Conservation (phyloP, 2,113 vertebrate genomes). For the Lontra canadensis region DNA sequence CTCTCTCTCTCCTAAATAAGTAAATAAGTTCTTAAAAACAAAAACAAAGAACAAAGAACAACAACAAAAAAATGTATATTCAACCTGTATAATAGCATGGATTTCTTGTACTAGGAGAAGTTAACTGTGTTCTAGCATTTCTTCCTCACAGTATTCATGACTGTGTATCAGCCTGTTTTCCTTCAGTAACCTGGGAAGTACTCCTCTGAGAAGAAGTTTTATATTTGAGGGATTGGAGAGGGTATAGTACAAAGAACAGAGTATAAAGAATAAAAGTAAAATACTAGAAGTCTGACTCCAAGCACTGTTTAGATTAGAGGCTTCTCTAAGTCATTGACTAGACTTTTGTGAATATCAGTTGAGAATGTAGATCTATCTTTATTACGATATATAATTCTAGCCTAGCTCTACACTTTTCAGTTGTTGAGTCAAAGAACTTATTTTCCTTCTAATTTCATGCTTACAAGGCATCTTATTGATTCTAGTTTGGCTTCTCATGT, state of each 20-base stretch:
- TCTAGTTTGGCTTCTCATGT: background rate
- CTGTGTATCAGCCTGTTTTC: background rate
- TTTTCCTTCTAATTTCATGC: slow-evolving; percentile 58
- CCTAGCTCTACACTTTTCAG: background rate
- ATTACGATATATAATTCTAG: background rate
- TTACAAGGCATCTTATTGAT: slow-evolving; percentile 45
- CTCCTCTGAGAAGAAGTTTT: background rate
- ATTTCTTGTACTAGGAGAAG: background rate
- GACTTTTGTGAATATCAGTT: background rate
- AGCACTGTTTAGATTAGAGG: background rate
- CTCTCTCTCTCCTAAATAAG: background rate
- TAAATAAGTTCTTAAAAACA: background rate
- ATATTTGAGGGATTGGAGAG: background rate
- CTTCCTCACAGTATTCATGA: background rate
- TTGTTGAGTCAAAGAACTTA: slow-evolving; percentile 26
- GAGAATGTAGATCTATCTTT: background rate
- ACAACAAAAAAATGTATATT: background rate
- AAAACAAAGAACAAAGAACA: background rate
- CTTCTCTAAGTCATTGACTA: background rate
- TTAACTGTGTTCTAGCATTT: background rate
- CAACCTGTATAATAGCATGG: background rate
- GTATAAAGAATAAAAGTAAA: background rate
- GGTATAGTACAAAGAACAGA: background rate
- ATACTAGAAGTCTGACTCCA: background rate
- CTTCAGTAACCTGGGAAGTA: background rate